Base-by-base conservation (phyloP, 2,888 invertebrate species). In the Chymomyza amoena region DNA sequence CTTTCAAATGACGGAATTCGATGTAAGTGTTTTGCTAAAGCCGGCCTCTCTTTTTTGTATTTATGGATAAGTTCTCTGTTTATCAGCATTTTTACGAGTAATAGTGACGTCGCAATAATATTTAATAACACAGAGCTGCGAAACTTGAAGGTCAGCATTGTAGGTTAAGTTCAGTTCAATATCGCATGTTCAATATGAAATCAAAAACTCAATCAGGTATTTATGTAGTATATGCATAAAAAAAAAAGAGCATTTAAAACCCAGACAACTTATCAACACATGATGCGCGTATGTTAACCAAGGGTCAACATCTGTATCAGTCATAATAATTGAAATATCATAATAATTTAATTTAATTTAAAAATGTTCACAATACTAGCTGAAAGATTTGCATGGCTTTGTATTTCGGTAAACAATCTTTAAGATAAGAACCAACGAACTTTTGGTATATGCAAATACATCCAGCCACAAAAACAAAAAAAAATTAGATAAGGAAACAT, bases 21-120 rank as follows among this genome's bases (percentile, higher is more conserved):
- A 87, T 73, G 87, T 87, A 81, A 87, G 87, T 88, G 66, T 39
- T 54, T 52, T 51, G n/a, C 13, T 20, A 16, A 15, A 13, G 39
- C 54, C 20, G 25, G 10, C 18, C 32, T 61, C 54, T 51, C 9
- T 54, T 9, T 18, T 13, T 45, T 68, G 56, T 52, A 28, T 36
- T 13, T 32, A 10, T 18, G 3, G 59, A 15, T 32, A 6, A 39
- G 66, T 65, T 50, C 79, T 75, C 76, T 79, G 71, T 79, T 79
- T 79, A 72, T 73, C 66, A 65, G 36, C 18, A 54, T 60, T 18
- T 66, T 61, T 67, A 54, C 7, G 28, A 10, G 28, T 64, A 28
- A 15, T 32, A 39, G 54, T 66, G 45, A 20, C 52, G 20, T 57
- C 25, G 18, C 13, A 13, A 45, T 57, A 57, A 54, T 64, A 69